Evolutionary conservation across 2,797 vertebrate genomes (phyloP).

Genomic region (Artibeus jamaicensis): DNA sequence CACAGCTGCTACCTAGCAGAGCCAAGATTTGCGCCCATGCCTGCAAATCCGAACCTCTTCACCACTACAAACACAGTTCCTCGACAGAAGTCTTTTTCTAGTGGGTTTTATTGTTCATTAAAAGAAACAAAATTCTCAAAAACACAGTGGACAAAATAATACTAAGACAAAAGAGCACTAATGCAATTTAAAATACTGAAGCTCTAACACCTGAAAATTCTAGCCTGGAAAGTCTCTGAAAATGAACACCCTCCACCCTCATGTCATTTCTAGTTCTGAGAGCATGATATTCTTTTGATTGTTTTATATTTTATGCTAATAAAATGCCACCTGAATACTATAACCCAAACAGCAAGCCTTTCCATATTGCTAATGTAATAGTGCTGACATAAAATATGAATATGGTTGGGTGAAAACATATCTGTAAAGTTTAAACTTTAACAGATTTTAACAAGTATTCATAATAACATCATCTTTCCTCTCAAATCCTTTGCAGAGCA

Average conservation of each 20-base stretch:
- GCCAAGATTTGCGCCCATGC: background rate
- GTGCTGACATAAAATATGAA: background rate
- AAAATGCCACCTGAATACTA: background rate
- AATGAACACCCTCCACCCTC: background rate
- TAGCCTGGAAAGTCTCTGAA: background rate
- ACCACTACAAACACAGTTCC: background rate
- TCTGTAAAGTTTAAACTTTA: background rate
- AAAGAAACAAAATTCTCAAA: constrained; percentile 23
- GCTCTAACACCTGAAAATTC: background rate
- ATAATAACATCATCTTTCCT: background rate
- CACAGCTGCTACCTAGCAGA: background rate
- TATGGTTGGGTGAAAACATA: background rate
- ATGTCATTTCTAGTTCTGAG: background rate
- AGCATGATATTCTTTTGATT: background rate
- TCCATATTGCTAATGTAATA: background rate
- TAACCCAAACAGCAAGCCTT: background rate
- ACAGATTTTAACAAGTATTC: background rate
- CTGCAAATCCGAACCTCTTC: background rate
- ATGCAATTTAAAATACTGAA: background rate
- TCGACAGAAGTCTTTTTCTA: background rate
- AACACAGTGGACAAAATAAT: background rate
- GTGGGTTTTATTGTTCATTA: background rate
- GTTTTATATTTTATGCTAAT: background rate
- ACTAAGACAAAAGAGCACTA: background rate
- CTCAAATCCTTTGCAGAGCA: background rate